phyloP scores from a whole-genome alignment of 1,140 invertebrate species.

The Rhysida immarginata region DNA sequence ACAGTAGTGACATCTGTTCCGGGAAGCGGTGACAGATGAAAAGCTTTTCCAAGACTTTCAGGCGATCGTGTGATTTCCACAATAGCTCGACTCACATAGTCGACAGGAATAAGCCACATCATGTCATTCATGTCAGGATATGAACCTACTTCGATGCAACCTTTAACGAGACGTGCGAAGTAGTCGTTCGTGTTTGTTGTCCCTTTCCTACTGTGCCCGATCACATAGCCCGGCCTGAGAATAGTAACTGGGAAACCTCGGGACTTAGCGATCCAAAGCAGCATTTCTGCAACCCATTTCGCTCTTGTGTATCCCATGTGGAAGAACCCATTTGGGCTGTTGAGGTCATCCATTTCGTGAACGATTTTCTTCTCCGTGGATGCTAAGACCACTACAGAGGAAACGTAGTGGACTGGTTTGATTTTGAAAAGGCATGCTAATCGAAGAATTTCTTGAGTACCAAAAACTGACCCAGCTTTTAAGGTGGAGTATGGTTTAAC shows the following conservation, averaged over 20 bases:
- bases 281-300: constrained; percentile 38
- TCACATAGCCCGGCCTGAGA: constrained; percentile 34
- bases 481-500: constrained; percentile 3
- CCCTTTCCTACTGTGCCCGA: constrained; percentile 27
- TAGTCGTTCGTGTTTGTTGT: constrained; percentile 37
- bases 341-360: constrained; percentile 1
- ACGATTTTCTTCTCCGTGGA: not conserved
- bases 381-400: constrained; percentile 1
- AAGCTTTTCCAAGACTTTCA: constrained; percentile 5
- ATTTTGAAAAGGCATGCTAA: constrained; percentile 1
- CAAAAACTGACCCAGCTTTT: constrained; percentile 2
- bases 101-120: constrained; percentile 38
- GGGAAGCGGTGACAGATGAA: not conserved
- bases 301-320: constrained; percentile 35
- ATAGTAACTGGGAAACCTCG: constrained; percentile 35
- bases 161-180: constrained; percentile 33
- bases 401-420: constrained; percentile 5
- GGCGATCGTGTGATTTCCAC: constrained; percentile 22
- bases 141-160: constrained; percentile 25
- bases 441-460: constrained; percentile 5
- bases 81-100: constrained; percentile 34
- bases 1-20: constrained; percentile 1
- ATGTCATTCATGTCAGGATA: constrained; percentile 36
- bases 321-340: constrained; percentile 2
- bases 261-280: constrained; percentile 28